A percentile compares a stretch with the other conserved stretches of the same genome.
Evolutionary conservation across 2,797 vertebrate genomes (phyloP).

Genomic region (Alosa sapidissima): DNA sequence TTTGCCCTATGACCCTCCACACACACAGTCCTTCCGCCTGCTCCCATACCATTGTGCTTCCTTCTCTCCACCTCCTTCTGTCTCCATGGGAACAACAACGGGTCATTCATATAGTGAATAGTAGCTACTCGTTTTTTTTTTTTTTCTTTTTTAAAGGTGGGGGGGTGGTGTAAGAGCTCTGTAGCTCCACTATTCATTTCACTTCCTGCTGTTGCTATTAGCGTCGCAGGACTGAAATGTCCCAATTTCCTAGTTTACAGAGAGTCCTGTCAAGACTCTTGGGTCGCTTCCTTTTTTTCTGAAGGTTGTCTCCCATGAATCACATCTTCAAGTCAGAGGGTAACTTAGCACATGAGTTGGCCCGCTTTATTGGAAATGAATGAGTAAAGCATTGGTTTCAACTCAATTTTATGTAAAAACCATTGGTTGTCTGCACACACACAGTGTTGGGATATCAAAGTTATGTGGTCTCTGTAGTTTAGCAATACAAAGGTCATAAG

Average conservation of each 20-base stretch:
- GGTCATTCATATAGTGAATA: conserved; percentile 12
- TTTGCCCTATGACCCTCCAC: background rate
- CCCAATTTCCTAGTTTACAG: conserved; percentile 8
- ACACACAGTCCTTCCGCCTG: conserved; percentile 5
- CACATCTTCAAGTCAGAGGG: background rate
- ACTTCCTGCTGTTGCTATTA: conserved; percentile 20
- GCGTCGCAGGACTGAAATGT: background rate
- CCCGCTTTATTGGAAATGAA: background rate
- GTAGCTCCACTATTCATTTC: conserved; percentile 13
- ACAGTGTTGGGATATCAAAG: background rate
- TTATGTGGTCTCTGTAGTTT: background rate
- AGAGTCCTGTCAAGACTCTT: background rate
- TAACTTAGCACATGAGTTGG: background rate
- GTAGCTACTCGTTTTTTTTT: background rate
- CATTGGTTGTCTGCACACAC: conserved; percentile 35
- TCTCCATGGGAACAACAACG: conserved; percentile 7
- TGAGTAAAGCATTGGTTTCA: background rate
- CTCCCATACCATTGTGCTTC: background rate
- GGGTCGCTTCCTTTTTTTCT: background rate
- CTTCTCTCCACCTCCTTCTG: background rate
- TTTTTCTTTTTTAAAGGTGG: too few relatives aligned
- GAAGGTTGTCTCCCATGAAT: background rate
- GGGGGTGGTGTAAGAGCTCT: background rate
- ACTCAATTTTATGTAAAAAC: background rate
- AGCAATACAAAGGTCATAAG: background rate